Evolutionary conservation across 2,113 vertebrate genomes (phyloP).

Genomic region (Scolopax mira): DNA sequence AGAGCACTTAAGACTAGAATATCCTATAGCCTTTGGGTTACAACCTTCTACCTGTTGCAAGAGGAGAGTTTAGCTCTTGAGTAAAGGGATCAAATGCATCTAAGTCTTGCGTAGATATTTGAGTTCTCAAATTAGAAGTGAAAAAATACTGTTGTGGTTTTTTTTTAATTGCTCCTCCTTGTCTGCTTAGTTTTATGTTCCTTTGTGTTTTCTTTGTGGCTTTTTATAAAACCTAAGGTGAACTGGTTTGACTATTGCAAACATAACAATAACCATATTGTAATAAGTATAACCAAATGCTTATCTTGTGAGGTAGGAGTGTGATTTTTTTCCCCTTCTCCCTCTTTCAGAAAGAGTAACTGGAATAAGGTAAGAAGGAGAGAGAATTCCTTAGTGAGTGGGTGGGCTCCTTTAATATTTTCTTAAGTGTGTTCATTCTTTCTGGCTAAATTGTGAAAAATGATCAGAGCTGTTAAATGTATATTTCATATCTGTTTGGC

Average conservation of each 20-base stretch:
- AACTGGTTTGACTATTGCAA: background rate
- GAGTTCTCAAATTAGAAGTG: background rate
- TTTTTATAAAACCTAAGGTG: background rate
- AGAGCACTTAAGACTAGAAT: too few relatives aligned
- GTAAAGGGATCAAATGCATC: background rate
- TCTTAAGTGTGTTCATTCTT: background rate
- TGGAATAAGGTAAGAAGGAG: background rate
- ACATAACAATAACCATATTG: too few relatives aligned
- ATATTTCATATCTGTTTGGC: background rate
- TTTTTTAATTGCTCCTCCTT: background rate
- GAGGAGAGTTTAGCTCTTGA: background rate
- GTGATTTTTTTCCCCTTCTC: background rate
- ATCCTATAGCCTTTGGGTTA: background rate
- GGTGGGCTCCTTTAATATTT: background rate
- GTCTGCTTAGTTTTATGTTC: background rate
- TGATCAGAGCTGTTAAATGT: background rate
- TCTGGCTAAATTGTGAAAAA: background rate
- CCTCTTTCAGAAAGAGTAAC: background rate
- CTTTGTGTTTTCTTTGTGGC: background rate
- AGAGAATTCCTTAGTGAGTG: background rate
- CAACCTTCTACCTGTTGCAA: background rate
- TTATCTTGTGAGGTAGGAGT: background rate
- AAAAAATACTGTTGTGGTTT: fast-evolving
- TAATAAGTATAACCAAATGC: background rate
- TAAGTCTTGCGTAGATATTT: background rate